These are phyloP conservation scores for Pardosa pseudoannulata DNA, from an alignment of 2,888 invertebrate species.

Conservation along the genomic window DNA sequence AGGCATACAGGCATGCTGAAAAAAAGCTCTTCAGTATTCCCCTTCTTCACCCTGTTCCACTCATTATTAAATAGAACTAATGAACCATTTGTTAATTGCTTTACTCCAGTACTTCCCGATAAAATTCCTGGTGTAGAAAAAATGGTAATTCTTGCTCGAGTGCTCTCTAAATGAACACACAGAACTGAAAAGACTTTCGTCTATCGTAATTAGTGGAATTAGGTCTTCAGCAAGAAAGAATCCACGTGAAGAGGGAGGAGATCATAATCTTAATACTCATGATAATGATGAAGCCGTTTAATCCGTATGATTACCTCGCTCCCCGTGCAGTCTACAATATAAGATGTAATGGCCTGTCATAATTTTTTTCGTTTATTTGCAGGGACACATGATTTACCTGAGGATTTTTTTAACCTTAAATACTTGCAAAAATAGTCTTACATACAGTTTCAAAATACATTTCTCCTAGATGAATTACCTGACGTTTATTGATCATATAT, in stretches of 20 bases:
- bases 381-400: too few species aligned
- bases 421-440: not conserved
- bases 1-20: not conserved
- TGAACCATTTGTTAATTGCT: constrained; percentile 15
- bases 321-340: not conserved
- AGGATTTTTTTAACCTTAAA: not conserved
- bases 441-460: too few species aligned
- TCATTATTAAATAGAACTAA: constrained; percentile 13
- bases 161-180: not conserved
- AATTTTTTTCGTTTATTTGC: not conserved
- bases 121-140: not conserved
- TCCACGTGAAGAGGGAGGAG: not conserved
- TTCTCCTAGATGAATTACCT: too few species aligned
- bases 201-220: constrained; percentile 7
- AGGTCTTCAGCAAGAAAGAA: constrained; percentile 2
- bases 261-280: constrained; percentile 8
- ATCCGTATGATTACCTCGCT: constrained; percentile 5
- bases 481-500: too few species aligned
- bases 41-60: not conserved
- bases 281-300: not conserved
- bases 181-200: not conserved
- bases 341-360: not conserved
- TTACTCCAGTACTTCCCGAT: not conserved
- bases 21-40: not conserved
- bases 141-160: not conserved